Conservation (phyloP, 2,888 invertebrate genomes). For the Leptopterna dolabrata region DNA sequence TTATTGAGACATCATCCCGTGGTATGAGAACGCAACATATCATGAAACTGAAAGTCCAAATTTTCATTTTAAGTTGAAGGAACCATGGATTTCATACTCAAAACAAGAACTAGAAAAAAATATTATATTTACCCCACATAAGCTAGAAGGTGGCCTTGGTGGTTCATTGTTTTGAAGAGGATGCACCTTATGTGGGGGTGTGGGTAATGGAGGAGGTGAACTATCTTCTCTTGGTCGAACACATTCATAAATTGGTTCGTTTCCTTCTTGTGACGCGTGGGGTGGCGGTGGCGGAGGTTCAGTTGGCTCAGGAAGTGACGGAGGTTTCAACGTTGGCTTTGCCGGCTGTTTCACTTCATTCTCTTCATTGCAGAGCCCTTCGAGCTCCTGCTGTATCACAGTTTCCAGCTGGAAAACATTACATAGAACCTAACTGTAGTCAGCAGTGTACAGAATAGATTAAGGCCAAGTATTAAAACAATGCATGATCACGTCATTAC, state of each 20-base stretch:
- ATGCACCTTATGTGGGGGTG: constrained; percentile 68
- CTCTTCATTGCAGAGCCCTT: constrained; percentile 67
- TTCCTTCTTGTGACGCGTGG: constrained; percentile 66
- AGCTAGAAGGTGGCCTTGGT: constrained; percentile 69
- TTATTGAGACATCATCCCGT: too few relatives aligned
- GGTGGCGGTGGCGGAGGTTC: constrained; percentile 72
- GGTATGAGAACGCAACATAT: too few relatives aligned
- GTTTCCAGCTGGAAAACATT: constrained; percentile 70
- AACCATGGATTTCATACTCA: not conserved
- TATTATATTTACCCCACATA: constrained; percentile 67
- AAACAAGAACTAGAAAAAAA: not conserved
- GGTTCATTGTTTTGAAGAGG: constrained; percentile 67
- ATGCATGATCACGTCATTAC: too few relatives aligned
- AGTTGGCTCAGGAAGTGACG: constrained; percentile 81
- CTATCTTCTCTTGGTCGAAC: constrained; percentile 78
- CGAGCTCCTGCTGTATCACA: constrained; percentile 75
- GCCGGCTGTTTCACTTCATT: constrained; percentile 63
- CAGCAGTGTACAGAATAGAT: too few relatives aligned
- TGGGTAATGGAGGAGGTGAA: constrained; percentile 68
- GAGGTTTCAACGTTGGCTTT: constrained; percentile 69
- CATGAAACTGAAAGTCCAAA: too few relatives aligned
- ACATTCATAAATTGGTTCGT: constrained; percentile 84
- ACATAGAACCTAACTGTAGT: not conserved
- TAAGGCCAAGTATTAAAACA: too few relatives aligned
- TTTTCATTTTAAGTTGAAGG: too few relatives aligned